Conservation (phyloP, 2,888 invertebrate species). For the Andrena dorsata region DNA sequence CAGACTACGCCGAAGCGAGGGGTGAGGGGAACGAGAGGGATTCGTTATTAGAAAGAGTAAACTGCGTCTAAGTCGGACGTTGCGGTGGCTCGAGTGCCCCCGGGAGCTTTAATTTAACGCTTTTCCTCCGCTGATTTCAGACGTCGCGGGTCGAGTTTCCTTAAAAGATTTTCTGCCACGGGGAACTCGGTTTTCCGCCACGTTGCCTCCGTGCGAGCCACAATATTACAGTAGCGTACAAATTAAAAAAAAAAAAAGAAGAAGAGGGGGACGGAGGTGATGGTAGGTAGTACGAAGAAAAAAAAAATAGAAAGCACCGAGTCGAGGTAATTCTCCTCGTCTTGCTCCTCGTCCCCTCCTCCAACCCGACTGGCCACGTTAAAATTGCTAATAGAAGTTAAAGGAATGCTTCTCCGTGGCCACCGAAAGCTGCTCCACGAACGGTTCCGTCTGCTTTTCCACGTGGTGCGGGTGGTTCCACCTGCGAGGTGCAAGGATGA, state of each 20-base stretch:
- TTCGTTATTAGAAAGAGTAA: conserved; percentile 62
- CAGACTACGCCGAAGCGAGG: not conserved
- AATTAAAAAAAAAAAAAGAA: conserved; percentile 65
- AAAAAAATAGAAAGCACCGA: conserved; percentile 27
- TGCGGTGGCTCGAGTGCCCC: conserved; percentile 48
- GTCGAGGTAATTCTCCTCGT: conserved; percentile 63
- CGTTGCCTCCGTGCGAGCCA: conserved; percentile 55
- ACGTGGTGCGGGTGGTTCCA: conserved; percentile 3
- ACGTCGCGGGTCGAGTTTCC: conserved; percentile 64
- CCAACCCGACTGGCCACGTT: conserved; percentile 49
- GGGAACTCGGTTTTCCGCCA: conserved; percentile 62
- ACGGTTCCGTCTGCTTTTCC: conserved; percentile 23
- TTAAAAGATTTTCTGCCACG: conserved; percentile 70
- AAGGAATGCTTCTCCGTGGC: conserved; percentile 53
- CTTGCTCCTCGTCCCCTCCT: conserved; percentile 20
- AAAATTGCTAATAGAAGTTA: conserved; percentile 68
- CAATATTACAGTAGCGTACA: conserved; percentile 65
- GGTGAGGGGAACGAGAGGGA: not conserved
- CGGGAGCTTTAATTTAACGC: conserved; percentile 65
- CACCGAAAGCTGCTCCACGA: conserved; percentile 43
- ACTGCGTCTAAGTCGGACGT: conserved; percentile 54
- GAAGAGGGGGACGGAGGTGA: not conserved
- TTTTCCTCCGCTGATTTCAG: conserved; percentile 67
- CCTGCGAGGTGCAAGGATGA: conserved; percentile 1
- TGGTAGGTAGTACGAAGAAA: conserved; percentile 13